Evolutionary conservation across 2,797 vertebrate genomes (phyloP), one percentile per base, ranked within the genome.

Genomic region (Myotis vivesi): DNA sequence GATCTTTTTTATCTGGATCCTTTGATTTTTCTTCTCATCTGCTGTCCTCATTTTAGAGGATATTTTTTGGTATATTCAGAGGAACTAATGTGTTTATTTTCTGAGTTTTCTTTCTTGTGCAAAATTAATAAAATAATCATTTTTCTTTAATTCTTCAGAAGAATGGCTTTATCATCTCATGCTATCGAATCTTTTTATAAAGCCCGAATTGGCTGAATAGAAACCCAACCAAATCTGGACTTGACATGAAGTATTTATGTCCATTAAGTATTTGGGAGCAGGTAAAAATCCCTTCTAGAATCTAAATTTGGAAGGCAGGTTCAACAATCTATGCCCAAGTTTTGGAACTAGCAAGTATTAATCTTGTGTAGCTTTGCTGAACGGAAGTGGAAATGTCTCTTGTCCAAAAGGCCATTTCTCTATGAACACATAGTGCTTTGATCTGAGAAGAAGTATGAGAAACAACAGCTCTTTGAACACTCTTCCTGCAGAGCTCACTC

Each of bases 21-120:
- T 89, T 82, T 49, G n/a, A 22, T 22, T 95, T 93, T 76, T 88
- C 33, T 91, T 73, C n/a, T 95, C 30, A 88, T 79, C 38, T 77
- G 41, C 66, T 5, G n/a, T 53, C 44, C 30, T n/a, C 57, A 28
- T 79, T 77, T 91, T 41, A 69, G 41, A 84, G n/a, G 28, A 2
- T 62, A 57, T 30, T 41, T 44, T 30, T 59, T 68, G 25, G 19
- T 53, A 44, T 33, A 59, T 55, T 59, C 15, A 81, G 51, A 87
- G 33, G 91, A 94, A 79, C 2, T 20, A 62, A 73, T 51, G 8
- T 41, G 28, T 20, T 38, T 41, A 55, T 68, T 79, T 86, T 87
- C 55, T 91, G 10, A 25, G 41, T 46, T 73, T 59, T 88, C 49
- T 73, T 77, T 80, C 20, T 86, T 75, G 55, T 79, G 55, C 22